Evolutionary conservation across 2,113 vertebrate species (phyloP).

Genomic region (Orcinus orca): DNA sequence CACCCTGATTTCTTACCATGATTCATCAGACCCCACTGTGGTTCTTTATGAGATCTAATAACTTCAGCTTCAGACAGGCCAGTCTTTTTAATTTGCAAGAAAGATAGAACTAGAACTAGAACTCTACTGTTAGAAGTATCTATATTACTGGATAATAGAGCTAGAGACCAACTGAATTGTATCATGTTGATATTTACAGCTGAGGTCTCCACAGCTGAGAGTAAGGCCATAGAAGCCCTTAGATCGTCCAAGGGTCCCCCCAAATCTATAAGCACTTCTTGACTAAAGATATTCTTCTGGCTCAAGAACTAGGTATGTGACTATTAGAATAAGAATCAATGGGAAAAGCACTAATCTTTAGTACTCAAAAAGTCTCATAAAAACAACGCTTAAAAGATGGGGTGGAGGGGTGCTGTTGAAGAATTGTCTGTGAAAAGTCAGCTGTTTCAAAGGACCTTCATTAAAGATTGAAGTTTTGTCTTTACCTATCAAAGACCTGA

Average conservation of each 20-base stretch:
- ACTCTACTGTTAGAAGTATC: background rate
- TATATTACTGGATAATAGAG: background rate
- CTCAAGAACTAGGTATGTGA: background rate
- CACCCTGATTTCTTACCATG: background rate
- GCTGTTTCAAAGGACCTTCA: background rate
- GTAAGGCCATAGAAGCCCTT: background rate
- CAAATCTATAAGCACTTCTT: background rate
- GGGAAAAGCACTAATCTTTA: background rate
- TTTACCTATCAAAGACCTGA: background rate
- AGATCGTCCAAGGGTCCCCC: background rate
- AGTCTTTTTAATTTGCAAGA: background rate
- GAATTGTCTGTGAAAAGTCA: background rate
- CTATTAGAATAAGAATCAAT: background rate
- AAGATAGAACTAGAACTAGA: background rate
- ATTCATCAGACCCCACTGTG: background rate
- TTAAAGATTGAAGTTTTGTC: background rate
- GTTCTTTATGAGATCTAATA: background rate
- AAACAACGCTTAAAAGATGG: background rate
- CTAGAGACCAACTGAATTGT: background rate
- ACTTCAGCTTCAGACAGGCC: background rate
- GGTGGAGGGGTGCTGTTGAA: background rate
- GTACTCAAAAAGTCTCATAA: conserved; percentile 8
- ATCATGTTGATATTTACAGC: background rate
- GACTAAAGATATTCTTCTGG: conserved; percentile 25
- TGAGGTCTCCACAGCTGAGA: background rate